Percentiles rank a stretch among this genome's conserved stretches.
These are phyloP conservation scores for Colistium nudipinnis DNA, from an alignment of 2,113 vertebrate species.

Conservation along the genomic window DNA sequence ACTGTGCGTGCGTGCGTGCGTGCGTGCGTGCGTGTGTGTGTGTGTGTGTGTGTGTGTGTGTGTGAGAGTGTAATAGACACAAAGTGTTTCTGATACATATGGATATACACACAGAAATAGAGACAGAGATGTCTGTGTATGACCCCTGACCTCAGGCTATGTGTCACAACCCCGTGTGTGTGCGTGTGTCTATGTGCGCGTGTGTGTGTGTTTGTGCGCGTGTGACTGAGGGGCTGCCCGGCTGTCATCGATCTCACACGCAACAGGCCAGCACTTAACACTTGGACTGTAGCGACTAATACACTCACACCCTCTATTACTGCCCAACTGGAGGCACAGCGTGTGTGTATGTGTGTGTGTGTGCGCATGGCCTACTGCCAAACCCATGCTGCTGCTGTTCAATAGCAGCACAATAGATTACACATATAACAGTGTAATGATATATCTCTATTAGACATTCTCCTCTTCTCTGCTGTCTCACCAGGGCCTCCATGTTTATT, in stretches of 20 bases:
- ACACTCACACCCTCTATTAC: constrained; percentile 82
- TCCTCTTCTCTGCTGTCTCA: constrained; percentile 34
- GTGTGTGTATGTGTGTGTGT: constrained; percentile 50
- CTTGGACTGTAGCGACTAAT: constrained; percentile 82
- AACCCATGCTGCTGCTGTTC: constrained; percentile 67
- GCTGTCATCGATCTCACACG: constrained; percentile 82
- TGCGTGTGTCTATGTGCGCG: constrained; percentile 24
- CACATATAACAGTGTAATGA: constrained; percentile 74
- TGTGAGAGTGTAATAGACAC: constrained; percentile 58
- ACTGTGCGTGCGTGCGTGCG: too few relatives aligned
- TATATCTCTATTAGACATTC: constrained; percentile 67
- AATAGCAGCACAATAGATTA: constrained; percentile 72
- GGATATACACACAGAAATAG: constrained; percentile 32
- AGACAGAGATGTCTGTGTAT: constrained; percentile 61
- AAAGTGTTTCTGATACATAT: constrained; percentile 53
- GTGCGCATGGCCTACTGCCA: constrained; percentile 60
- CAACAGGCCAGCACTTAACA: constrained; percentile 86
- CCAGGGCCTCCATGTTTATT: background rate
- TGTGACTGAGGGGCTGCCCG: constrained; percentile 53
- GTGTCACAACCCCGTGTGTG: constrained; percentile 78
- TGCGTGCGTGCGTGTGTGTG: constrained; percentile 2
- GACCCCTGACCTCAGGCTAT: constrained; percentile 90
- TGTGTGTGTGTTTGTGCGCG: constrained; percentile 32
- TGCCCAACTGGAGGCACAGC: constrained; percentile 76
- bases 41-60: constrained; percentile 20